A percentile compares a stretch with the other conserved stretches of the same genome.
Evolutionary conservation across 2,888 invertebrate genomes (phyloP).

Genomic region (Drosophila monieri): DNA sequence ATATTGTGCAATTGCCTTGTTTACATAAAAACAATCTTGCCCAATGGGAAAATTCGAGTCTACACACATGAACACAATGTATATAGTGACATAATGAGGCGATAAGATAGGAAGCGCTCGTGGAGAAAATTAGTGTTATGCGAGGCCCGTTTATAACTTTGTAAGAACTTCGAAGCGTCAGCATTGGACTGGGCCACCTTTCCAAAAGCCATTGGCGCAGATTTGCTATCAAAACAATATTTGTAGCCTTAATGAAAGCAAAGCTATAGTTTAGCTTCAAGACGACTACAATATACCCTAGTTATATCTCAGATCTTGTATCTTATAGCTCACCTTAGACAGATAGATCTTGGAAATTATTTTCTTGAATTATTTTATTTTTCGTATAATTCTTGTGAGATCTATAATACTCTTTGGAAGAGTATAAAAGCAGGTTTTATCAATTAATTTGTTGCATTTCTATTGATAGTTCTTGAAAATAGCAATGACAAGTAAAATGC

Average conservation of each 20-base stretch:
- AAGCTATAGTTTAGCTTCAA: background rate
- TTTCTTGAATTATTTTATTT: background rate
- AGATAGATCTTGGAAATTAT: too few relatives aligned
- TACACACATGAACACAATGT: background rate
- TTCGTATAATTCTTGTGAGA: background rate
- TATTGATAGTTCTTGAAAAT: slow-evolving; percentile 1
- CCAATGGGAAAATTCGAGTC: background rate
- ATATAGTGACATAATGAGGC: background rate
- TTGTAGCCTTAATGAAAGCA: background rate
- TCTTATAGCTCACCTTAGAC: too few relatives aligned
- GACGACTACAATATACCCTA: background rate
- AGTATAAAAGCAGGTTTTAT: background rate
- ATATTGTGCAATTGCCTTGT: background rate
- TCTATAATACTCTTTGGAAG: background rate
- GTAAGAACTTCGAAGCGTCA: background rate
- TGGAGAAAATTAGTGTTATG: slow-evolving; percentile 2
- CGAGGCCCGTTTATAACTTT: slow-evolving; percentile 4
- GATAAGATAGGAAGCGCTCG: background rate
- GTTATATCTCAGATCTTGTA: too few relatives aligned
- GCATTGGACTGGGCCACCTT: background rate
- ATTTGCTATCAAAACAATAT: background rate
- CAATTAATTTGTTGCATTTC: slow-evolving; percentile 2
- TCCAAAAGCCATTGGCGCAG: background rate
- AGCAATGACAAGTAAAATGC: background rate
- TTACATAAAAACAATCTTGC: background rate